Percentiles rank a stretch among this genome's conserved stretches.
These are phyloP conservation scores for Gryllus longicercus DNA, from an alignment of 2,888 invertebrate genomes.

Conservation along the genomic window DNA sequence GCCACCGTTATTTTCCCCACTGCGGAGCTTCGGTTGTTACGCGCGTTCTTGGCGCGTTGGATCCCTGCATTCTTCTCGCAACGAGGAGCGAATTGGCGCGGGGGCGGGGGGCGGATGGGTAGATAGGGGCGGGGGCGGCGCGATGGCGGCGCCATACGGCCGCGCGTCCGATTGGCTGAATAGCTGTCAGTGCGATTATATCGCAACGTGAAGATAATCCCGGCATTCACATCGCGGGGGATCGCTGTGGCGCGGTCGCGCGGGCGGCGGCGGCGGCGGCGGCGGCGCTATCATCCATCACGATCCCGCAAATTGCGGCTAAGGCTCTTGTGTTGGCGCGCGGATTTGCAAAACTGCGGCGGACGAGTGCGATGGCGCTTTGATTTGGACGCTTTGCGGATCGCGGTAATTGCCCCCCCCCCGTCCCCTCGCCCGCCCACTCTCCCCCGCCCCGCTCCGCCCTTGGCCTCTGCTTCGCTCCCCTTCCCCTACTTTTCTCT, in stretches of 20 bases:
- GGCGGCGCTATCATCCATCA: background rate
- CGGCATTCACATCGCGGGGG: background rate
- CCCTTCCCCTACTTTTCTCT: no score
- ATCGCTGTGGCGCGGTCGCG: background rate
- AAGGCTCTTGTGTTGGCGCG: slow-evolving; percentile 9
- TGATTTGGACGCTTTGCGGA: background rate
- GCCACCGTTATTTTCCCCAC: no score
- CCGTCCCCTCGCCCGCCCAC: no score
- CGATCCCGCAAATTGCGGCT: slow-evolving; percentile 1
- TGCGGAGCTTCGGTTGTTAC: no score
- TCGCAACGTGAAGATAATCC: slow-evolving; percentile 17
- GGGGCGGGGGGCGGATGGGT: no score
- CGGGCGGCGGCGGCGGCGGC: background rate
- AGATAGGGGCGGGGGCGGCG: no score
- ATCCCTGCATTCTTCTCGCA: no score
- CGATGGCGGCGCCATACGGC: background rate
- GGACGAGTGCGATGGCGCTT: background rate
- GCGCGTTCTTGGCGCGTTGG: no score
- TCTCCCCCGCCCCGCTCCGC: no score
- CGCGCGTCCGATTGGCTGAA: slow-evolving; percentile 8
- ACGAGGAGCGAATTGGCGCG: no score
- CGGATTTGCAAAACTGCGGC: slow-evolving; percentile 17
- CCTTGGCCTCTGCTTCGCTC: no score
- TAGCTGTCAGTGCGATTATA: slow-evolving; percentile 17
- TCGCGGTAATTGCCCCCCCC: no score